A percentile compares a stretch with the other conserved stretches of the same genome.
These are phyloP conservation scores for Clavelina lepadiformis DNA, from an alignment of 23 tunicate genomes.

Conservation along the genomic window DNA sequence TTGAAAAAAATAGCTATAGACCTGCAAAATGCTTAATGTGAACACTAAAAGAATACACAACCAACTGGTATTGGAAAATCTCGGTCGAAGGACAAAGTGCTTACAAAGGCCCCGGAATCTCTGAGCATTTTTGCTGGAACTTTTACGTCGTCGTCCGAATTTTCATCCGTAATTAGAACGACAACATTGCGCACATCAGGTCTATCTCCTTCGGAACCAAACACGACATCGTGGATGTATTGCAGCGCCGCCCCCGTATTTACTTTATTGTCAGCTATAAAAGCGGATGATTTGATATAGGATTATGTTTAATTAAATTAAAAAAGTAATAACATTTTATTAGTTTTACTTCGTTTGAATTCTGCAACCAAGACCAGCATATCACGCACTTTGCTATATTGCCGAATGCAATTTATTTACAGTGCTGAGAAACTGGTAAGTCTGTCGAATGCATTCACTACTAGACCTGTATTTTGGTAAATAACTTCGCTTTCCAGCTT, in stretches of 20 bases:
- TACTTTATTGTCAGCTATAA: neutral
- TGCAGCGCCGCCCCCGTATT: constrained; percentile 12
- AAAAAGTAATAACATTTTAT: neutral
- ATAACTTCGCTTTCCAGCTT: neutral
- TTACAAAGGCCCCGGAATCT: constrained; percentile 5
- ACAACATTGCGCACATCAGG: neutral
- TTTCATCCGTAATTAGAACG: constrained; percentile 10
- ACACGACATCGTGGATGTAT: constrained; percentile 1
- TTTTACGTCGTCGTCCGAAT: constrained; percentile 10
- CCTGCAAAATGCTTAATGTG: neutral
- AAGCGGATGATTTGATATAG: neutral
- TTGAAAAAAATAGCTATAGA: constrained; percentile 12
- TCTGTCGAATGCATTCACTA: neutral
- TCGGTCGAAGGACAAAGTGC: neutral
- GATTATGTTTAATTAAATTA: neutral
- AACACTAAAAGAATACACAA: too few relatives aligned
- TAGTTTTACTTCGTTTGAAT: too few relatives aligned
- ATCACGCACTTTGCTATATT: too few relatives aligned
- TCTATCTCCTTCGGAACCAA: constrained; percentile 8
- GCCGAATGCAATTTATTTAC: too few relatives aligned
- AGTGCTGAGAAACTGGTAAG: too few relatives aligned
- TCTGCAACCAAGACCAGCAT: too few relatives aligned
- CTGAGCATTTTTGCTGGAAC: neutral
- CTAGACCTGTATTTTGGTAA: neutral
- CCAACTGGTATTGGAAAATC: too few relatives aligned